phyloP scores from a whole-genome alignment of 2,797 vertebrate genomes.

The Lophius americanus region DNA sequence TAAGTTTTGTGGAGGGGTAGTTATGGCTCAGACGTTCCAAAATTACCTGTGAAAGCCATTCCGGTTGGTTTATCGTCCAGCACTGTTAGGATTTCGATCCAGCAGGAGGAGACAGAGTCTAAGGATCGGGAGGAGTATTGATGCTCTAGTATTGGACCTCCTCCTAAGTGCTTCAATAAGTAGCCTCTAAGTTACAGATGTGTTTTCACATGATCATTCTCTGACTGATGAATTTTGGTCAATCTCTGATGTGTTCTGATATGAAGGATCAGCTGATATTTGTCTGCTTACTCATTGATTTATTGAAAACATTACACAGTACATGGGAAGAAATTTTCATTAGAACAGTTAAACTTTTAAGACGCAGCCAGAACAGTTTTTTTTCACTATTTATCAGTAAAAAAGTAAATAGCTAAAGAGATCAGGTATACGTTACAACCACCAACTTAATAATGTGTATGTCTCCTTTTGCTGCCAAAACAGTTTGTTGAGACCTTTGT shows the following conservation, averaged over 20 bases:
- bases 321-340: constrained; percentile 9
- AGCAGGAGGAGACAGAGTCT: constrained; percentile 79
- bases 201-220: constrained; percentile 19
- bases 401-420: neutral
- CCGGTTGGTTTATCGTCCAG: too few relatives aligned
- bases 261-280: constrained; percentile 7
- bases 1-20: too few relatives aligned
- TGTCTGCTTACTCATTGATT: constrained; percentile 7
- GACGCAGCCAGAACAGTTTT: constrained; percentile 1
- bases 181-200: constrained; percentile 10
- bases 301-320: constrained; percentile 9
- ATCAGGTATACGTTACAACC: too few relatives aligned
- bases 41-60: too few relatives aligned
- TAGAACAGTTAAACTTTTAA: constrained; percentile 5
- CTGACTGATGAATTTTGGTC: neutral
- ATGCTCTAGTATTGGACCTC: constrained; percentile 4
- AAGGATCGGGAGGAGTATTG: constrained; percentile 10
- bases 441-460: too few relatives aligned
- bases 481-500: too few relatives aligned
- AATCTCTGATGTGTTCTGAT: constrained; percentile 3
- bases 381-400: neutral
- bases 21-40: too few relatives aligned
- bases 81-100: constrained; percentile 28
- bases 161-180: constrained; percentile 6
- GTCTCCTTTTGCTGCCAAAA: too few relatives aligned